Percentiles rank a stretch among this genome's conserved stretches.
phyloP scores from a whole-genome alignment of 2,888 invertebrate species.

The Pterobdella sp. region DNA sequence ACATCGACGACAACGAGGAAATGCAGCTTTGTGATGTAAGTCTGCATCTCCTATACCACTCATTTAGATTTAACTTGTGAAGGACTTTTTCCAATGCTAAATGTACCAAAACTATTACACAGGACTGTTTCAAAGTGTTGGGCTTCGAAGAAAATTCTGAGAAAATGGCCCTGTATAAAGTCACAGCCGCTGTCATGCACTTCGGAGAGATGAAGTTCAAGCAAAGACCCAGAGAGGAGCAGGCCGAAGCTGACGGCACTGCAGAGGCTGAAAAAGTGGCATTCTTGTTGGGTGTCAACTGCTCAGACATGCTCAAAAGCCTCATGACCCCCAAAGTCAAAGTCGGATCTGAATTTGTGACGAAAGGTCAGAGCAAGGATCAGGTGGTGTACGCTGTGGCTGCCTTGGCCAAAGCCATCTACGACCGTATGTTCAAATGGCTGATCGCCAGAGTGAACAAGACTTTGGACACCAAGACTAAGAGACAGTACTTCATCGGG shows the following conservation, averaged over 20 bases:
- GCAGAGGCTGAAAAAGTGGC: conserved; percentile 81
- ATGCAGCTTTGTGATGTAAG: conserved; percentile 38
- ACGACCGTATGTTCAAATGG: conserved; percentile 61
- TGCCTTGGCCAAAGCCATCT: conserved; percentile 54
- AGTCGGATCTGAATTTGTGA: conserved; percentile 91
- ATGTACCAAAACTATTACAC: conserved; percentile 10
- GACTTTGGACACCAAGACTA: conserved; percentile 95
- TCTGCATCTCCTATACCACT: too few species aligned
- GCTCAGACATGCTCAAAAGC: conserved; percentile 69
- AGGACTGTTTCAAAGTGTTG: conserved; percentile 98
- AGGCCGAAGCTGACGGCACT: conserved; percentile 55
- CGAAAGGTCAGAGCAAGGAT: conserved; percentile 94
- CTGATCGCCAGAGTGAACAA: conserved; percentile 98
- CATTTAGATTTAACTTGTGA: too few species aligned
- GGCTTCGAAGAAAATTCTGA: conserved; percentile 81
- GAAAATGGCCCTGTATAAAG: conserved; percentile 92
- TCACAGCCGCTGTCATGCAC: conserved; percentile 97
- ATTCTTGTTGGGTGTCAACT: conserved; percentile 80
- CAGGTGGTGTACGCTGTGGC: conserved; percentile 54
- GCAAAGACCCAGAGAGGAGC: conserved; percentile 99
- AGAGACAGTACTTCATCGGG: conserved; percentile 98
- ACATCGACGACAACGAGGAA: conserved; percentile 68
- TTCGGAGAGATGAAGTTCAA: conserved; percentile 99
- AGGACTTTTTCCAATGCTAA: too few species aligned
- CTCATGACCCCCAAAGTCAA: conserved; percentile 90